Base-by-base conservation (phyloP, 1,140 invertebrate species). In the Drosophila bocki region DNA sequence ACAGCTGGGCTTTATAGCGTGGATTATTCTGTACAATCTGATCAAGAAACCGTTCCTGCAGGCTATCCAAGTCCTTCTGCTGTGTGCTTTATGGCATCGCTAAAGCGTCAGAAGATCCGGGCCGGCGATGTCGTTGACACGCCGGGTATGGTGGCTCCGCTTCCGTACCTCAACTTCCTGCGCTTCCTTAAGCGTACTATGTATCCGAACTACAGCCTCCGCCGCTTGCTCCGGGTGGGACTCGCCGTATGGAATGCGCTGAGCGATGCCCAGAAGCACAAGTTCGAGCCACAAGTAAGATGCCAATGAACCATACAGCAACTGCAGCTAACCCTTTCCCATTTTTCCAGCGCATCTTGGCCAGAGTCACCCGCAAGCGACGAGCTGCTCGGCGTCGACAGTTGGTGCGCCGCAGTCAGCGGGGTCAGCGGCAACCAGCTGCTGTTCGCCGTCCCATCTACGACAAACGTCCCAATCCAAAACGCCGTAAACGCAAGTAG, bases 131-230 rank as follows among this genome's bases (percentile, higher is more conserved):
- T 79, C 26, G 26, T 80, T 1, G 78, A 80, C 17, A 19, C n/a
- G 9, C 78, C 69, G 0, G 0, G 32, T 6, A 33, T 71, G 48
- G 58, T 87, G 4, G 50, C 77, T 1, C 51, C 63, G 1, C 22
- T 79, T 7, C 67, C 79, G 0, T 87, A 87, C 51, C 35, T 87
- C 2, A 87, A 87, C 53, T 87, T 87, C 19, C 48, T 87, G 4
- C 80, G 83, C 9, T 82, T 48, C 29, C 56, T 78, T 0, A 76
- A 82, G 41, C 61, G 54, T 0, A 51, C 56, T 32, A 44, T 80
- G 76, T 11, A 13, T 22, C 39, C 11, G 3, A 37, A 29, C 1
- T 76, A 44, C 33, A 54, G 42, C 2, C 1, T 76, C 13, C 39
- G 33, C 5, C 71, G 67, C 2, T n/a, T 86, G 19, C 48, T 86